A percentile compares a stretch with the other conserved stretches of the same genome.
phyloP scores from a whole-genome alignment of 1,140 invertebrate genomes.

The Neomicropteryx cornuta region DNA sequence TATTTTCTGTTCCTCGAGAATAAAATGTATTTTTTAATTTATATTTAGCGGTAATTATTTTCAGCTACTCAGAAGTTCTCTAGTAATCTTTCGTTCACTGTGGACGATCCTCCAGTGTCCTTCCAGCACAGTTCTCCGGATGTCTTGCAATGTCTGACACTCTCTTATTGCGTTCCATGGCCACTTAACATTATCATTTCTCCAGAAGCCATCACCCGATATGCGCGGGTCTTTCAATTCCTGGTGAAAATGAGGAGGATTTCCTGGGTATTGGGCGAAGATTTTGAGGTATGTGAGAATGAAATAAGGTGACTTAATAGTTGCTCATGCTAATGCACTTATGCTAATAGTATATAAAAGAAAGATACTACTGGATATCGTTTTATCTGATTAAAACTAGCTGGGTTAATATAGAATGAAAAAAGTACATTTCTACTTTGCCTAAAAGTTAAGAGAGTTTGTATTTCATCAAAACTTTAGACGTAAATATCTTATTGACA shows the following conservation, averaged over 20 bases:
- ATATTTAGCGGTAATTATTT: too few species aligned
- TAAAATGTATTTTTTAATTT: too few species aligned
- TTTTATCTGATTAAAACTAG: not conserved
- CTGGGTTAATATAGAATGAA: too few species aligned
- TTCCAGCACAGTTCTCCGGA: constrained; percentile 51
- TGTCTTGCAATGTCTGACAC: constrained; percentile 48
- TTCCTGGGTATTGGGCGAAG: constrained; percentile 56
- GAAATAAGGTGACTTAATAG: constrained; percentile 1
- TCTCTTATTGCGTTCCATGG: constrained; percentile 62
- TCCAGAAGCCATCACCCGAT: constrained; percentile 51
- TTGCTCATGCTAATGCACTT: not conserved
- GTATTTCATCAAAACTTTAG: too few species aligned
- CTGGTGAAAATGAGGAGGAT: constrained; percentile 62
- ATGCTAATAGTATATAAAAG: constrained; percentile 4
- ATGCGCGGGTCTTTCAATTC: constrained; percentile 62
- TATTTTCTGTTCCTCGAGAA: too few species aligned
- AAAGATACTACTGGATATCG: not conserved
- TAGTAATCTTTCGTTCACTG: constrained; percentile 45
- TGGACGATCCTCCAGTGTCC: constrained; percentile 40
- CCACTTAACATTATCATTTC: constrained; percentile 67
- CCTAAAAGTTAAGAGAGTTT: too few species aligned
- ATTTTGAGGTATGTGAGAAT: constrained; percentile 41
- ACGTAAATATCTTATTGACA: too few species aligned
- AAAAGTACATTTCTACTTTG: too few species aligned
- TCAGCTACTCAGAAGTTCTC: constrained; percentile 42